These are phyloP conservation scores for Cetonia aurata DNA, from an alignment of 2,888 invertebrate genomes.

Conservation along the genomic window DNA sequence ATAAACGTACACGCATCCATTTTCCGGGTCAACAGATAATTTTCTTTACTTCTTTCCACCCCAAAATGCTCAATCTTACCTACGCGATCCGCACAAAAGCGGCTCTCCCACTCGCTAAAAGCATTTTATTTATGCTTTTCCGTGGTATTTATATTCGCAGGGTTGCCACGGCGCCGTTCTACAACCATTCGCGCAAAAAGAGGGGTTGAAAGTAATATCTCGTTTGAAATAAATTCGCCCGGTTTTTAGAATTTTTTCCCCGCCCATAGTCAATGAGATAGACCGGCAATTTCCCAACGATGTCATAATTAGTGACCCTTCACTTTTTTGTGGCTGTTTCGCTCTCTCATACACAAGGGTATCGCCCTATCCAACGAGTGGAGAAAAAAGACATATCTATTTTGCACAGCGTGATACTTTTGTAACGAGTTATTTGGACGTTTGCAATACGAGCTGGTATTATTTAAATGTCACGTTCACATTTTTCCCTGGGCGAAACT, in stretches of 20 bases:
- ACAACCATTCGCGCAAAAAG: conserved; percentile 19
- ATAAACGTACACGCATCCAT: conserved; percentile 29
- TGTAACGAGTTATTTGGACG: background rate
- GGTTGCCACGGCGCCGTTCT: conserved; percentile 1
- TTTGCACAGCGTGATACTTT: background rate
- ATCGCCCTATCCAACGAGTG: background rate
- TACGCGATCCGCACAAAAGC: conserved; percentile 24
- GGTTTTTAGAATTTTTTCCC: conserved; percentile 36
- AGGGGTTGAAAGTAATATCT: conserved; percentile 28
- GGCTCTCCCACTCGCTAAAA: conserved; percentile 31
- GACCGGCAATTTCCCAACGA: conserved; percentile 34
- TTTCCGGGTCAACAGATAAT: conserved; percentile 40
- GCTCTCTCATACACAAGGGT: conserved; percentile 19
- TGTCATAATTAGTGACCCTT: conserved; percentile 26
- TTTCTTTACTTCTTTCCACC: conserved; percentile 25
- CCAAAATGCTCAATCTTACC: conserved; percentile 28
- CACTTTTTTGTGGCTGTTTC: conserved; percentile 8
- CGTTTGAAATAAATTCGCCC: conserved; percentile 27
- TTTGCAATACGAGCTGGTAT: background rate
- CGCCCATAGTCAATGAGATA: conserved; percentile 9
- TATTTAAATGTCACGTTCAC: too few species aligned
- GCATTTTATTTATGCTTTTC: conserved; percentile 36
- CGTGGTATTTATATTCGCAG: conserved; percentile 31
- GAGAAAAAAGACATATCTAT: conserved; percentile 13
- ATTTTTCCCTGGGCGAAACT: too few species aligned